These are phyloP conservation scores for Coregonus sp. DNA, from an alignment of 2,797 vertebrate genomes.

Conservation along the genomic window DNA sequence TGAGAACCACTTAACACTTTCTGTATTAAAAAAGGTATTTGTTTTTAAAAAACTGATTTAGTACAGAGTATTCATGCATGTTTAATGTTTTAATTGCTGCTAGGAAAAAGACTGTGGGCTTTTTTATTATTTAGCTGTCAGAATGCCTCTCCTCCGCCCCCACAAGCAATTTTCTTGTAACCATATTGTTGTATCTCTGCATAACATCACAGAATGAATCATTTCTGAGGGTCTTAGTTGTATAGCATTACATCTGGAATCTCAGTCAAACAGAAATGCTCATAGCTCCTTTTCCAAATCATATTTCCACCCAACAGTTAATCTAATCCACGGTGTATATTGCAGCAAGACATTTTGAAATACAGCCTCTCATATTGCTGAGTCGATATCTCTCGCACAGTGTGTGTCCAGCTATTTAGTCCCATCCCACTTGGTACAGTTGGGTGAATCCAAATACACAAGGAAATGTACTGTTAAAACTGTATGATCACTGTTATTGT, in stretches of 20 bases:
- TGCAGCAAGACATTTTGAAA: slow-evolving; percentile 10
- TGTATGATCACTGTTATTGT: slow-evolving; percentile 36
- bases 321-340: slow-evolving; percentile 9
- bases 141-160: slow-evolving; percentile 52
- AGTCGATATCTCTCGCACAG: slow-evolving; percentile 31
- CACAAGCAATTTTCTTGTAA: slow-evolving; percentile 48
- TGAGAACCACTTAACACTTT: not conserved
- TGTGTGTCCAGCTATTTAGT: slow-evolving; percentile 37
- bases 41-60: slow-evolving; percentile 27
- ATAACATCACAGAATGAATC: slow-evolving; percentile 52
- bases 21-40: slow-evolving; percentile 11
- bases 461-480: slow-evolving; percentile 32
- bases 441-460: slow-evolving; percentile 48
- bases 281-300: slow-evolving; percentile 29
- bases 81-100: slow-evolving; percentile 45
- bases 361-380: slow-evolving; percentile 17
- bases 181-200: slow-evolving; percentile 44
- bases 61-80: slow-evolving; percentile 33
- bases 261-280: slow-evolving; percentile 34
- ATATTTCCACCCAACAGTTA: slow-evolving; percentile 22
- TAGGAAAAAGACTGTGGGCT: slow-evolving; percentile 47
- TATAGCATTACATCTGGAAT: slow-evolving; percentile 38
- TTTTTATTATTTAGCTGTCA: slow-evolving; percentile 36
- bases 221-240: slow-evolving; percentile 37
- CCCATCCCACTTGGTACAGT: slow-evolving; percentile 50